Percentiles rank a stretch among this genome's conserved stretches.
These are phyloP conservation scores for Pantala flavescens DNA, from an alignment of 1,140 invertebrate genomes.

Conservation along the genomic window DNA sequence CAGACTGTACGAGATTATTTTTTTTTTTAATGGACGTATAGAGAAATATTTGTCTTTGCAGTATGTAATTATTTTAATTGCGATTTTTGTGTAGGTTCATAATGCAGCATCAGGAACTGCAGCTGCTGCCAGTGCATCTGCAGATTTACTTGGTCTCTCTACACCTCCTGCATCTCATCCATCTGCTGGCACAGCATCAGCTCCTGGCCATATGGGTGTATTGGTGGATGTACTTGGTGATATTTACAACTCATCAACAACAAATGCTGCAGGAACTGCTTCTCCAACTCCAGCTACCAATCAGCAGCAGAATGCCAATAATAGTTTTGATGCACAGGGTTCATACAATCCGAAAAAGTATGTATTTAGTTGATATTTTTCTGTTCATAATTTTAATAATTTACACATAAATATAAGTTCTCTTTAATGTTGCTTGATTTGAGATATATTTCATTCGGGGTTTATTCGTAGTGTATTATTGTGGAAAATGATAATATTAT, in stretches of 20 bases:
- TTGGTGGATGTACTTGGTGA: conserved; percentile 86
- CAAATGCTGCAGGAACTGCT: conserved; percentile 30
- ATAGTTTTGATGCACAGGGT: conserved; percentile 47
- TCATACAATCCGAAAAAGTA: conserved; percentile 78
- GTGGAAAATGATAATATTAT: background rate
- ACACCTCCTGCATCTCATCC: conserved; percentile 63
- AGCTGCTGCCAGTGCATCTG: conserved; percentile 47
- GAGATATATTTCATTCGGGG: no score
- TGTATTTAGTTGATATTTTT: conserved; percentile 22
- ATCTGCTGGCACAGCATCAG: conserved; percentile 23
- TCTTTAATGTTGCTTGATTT: no score
- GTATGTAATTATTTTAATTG: no score
- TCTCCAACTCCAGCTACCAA: conserved; percentile 44
- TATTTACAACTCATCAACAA: conserved; percentile 44
- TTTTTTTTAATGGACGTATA: no score
- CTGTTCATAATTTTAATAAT: background rate
- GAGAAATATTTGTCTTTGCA: no score
- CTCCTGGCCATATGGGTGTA: conserved; percentile 52
- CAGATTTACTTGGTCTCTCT: conserved; percentile 74
- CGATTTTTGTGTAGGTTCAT: background rate
- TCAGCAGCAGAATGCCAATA: conserved; percentile 27
- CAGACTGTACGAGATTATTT: no score
- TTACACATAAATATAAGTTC: background rate
- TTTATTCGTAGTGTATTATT: background rate
- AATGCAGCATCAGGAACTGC: conserved; percentile 22